Conservation (phyloP, 1,140 invertebrate genomes). For the Oreohelix idahoensis region DNA sequence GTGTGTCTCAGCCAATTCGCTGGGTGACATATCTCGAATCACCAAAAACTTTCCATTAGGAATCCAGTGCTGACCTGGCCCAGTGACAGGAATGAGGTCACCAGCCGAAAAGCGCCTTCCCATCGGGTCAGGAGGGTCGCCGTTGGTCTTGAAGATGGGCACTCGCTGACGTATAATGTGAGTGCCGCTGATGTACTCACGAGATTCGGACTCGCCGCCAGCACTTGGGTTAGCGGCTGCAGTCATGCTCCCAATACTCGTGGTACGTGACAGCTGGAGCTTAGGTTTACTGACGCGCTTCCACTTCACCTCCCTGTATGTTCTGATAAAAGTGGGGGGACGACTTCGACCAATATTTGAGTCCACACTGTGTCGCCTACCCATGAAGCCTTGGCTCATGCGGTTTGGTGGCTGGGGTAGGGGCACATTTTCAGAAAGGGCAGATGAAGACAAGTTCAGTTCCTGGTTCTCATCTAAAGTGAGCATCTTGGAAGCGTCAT, state of each 20-base stretch:
- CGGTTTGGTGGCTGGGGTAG: not conserved
- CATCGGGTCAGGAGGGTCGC: not conserved
- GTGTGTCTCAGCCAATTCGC: not conserved
- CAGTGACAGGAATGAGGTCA: slow-evolving; percentile 8
- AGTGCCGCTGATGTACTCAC: not conserved
- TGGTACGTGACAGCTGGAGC: not conserved
- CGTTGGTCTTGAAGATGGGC: not conserved
- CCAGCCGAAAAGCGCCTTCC: slow-evolving; percentile 13
- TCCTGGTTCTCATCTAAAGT: not conserved
- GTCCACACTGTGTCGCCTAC: slow-evolving; percentile 21
- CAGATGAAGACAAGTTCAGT: not conserved
- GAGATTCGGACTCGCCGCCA: not conserved
- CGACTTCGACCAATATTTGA: slow-evolving; percentile 16
- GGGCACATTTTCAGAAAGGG: not conserved
- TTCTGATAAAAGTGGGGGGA: slow-evolving; percentile 19
- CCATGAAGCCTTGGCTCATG: not conserved
- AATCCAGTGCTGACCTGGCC: not conserved
- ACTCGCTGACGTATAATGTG: slow-evolving; percentile 13
- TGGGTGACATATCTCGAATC: not conserved
- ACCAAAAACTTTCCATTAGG: slow-evolving; percentile 9
- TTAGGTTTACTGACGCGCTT: not conserved
- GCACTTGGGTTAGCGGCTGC: not conserved
- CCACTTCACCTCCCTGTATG: slow-evolving; percentile 29
- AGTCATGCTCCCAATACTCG: not conserved
- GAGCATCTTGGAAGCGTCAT: not conserved